Conservation (phyloP, 2,888 invertebrate genomes). For the Hecatera dysodea region DNA sequence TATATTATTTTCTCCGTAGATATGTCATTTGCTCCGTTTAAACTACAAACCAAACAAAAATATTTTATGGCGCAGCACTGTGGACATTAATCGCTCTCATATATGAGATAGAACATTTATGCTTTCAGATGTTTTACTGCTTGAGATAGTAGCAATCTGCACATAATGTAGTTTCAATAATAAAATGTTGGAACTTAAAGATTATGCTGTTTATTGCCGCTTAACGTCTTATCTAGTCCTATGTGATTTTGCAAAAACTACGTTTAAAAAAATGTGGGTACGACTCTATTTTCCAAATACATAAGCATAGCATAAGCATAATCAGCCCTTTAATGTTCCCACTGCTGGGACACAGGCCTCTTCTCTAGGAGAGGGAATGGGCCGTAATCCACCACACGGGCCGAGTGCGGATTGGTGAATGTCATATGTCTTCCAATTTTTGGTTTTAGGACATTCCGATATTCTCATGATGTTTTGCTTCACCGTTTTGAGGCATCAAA, state of each 20-base stretch:
- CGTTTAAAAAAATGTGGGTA: neutral
- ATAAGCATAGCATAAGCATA: no score
- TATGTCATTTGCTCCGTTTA: no score
- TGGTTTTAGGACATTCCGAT: no score
- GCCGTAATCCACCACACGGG: no score
- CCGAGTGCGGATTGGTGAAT: no score
- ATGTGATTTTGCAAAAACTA: conserved; percentile 1
- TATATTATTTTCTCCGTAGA: no score
- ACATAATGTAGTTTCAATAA: conserved; percentile 37
- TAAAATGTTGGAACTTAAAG: conserved; percentile 25
- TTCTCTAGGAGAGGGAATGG: no score
- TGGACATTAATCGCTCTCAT: neutral
- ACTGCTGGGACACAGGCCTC: no score
- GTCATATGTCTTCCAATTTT: no score
- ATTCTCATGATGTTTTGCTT: no score
- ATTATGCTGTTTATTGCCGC: conserved; percentile 37
- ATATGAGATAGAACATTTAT: conserved; percentile 32
- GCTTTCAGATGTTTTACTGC: conserved; percentile 34
- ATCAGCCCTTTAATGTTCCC: no score
- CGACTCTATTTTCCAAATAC: neutral
- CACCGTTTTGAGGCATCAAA: neutral
- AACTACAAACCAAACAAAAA: neutral
- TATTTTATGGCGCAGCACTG: neutral
- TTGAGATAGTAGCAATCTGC: conserved; percentile 35
- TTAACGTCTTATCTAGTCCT: conserved; percentile 15